Conservation (phyloP, 2,113 vertebrate genomes). For the Forbesichthys papilliferus region DNA sequence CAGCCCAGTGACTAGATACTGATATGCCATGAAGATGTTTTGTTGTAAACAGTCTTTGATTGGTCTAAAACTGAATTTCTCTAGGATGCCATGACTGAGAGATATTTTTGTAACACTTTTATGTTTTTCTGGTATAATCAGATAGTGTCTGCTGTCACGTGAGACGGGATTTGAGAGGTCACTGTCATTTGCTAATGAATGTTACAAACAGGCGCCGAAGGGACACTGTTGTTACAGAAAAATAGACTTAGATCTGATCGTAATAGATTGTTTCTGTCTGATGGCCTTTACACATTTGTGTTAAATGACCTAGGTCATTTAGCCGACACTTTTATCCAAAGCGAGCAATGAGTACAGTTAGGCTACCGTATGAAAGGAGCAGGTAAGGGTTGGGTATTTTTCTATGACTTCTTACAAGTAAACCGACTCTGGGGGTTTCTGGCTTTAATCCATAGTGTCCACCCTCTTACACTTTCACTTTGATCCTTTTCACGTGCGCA, state of each 20-base stretch:
- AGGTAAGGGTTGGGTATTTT: no score
- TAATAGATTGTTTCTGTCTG: background rate
- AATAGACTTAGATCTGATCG: conserved; percentile 3
- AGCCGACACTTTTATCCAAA: no score
- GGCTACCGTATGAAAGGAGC: no score
- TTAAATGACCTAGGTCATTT: no score
- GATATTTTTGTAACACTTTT: background rate
- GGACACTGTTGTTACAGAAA: background rate
- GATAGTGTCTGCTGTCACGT: background rate
- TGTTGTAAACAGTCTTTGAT: background rate
- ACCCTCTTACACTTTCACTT: no score
- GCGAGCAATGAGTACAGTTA: no score
- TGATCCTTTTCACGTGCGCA: no score
- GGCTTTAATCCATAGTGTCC: no score
- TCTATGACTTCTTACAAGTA: no score
- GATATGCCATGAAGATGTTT: conserved; percentile 7
- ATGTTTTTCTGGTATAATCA: background rate
- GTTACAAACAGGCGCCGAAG: background rate
- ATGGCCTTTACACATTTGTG: background rate
- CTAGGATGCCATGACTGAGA: background rate
- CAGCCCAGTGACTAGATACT: conserved; percentile 7
- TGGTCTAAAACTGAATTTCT: background rate
- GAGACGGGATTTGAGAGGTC: background rate
- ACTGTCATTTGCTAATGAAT: background rate
- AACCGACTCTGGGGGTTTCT: no score